phyloP scores from a whole-genome alignment of 2,113 vertebrate species.

The Rostratula benghalensis region DNA sequence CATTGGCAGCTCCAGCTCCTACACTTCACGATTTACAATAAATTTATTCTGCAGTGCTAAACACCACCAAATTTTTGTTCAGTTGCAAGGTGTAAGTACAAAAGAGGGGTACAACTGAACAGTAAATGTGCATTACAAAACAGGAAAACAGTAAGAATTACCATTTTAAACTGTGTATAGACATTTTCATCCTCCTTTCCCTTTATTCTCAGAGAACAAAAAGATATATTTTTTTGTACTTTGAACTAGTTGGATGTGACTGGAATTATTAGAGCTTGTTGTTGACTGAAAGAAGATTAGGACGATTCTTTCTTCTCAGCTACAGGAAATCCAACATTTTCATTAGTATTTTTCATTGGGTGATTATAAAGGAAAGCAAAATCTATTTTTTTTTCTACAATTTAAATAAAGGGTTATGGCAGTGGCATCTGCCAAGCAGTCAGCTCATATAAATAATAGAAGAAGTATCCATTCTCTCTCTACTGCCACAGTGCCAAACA shows the following conservation, averaged over 20 bases:
- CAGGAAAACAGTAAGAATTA: neutral
- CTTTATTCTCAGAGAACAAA: neutral
- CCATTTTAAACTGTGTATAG: neutral
- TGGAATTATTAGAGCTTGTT: slow-evolving; percentile 8
- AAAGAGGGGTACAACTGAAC: neutral
- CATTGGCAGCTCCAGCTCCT: neutral
- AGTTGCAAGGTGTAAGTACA: neutral
- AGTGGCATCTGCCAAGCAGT: slow-evolving; percentile 68
- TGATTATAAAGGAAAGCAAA: slow-evolving; percentile 59
- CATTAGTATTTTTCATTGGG: slow-evolving; percentile 41
- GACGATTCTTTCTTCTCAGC: slow-evolving; percentile 12
- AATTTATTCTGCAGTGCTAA: neutral
- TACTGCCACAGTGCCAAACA: slow-evolving; percentile 50
- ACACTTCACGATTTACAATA: neutral
- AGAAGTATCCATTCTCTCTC: slow-evolving; percentile 58
- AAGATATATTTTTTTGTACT: neutral
- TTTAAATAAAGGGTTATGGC: slow-evolving; percentile 59
- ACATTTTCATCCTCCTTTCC: neutral
- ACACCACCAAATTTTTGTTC: neutral
- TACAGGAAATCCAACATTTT: slow-evolving; percentile 49
- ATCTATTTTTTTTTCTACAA: slow-evolving; percentile 48
- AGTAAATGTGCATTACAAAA: neutral
- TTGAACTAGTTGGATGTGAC: neutral
- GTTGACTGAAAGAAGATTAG: slow-evolving; percentile 14
- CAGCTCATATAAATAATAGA: slow-evolving; percentile 71